phyloP scores from a whole-genome alignment of 2,888 invertebrate species.

The Himalopsyche anomala region DNA sequence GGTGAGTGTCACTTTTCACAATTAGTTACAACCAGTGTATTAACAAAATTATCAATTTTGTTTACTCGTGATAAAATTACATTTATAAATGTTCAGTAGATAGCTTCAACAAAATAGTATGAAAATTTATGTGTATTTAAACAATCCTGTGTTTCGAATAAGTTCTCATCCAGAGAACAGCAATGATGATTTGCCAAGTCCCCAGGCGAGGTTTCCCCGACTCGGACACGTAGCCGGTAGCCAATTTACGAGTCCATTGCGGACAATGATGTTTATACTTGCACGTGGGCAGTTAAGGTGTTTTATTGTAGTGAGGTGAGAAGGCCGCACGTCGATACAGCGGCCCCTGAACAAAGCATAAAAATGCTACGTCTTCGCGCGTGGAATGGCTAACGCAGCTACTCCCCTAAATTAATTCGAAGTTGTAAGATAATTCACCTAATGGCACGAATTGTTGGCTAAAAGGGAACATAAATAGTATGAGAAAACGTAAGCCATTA shows the following conservation, averaged over 20 bases:
- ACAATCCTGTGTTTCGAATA: neutral
- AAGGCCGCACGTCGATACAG: slow-evolving; percentile 21
- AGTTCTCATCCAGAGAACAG: neutral
- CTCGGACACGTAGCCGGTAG: slow-evolving; percentile 23
- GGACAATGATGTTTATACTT: slow-evolving; percentile 64
- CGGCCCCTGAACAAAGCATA: neutral
- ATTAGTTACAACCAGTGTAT: too few species aligned
- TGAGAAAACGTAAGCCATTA: too few species aligned
- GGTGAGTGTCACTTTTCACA: too few species aligned
- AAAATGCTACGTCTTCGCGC: neutral
- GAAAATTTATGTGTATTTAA: too few species aligned
- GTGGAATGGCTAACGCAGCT: neutral
- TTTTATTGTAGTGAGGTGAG: slow-evolving; percentile 56
- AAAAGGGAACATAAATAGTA: too few species aligned
- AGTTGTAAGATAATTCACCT: slow-evolving; percentile 29
- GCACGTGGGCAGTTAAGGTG: slow-evolving; percentile 61
- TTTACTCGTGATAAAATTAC: too few species aligned
- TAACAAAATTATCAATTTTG: too few species aligned
- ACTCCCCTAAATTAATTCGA: slow-evolving; percentile 30
- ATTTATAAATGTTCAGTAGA: too few species aligned
- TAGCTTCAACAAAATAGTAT: too few species aligned
- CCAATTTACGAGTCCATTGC: slow-evolving; percentile 55
- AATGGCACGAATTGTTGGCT: neutral
- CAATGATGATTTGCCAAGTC: neutral
- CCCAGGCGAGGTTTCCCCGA: neutral